Conservation (phyloP, 2,888 invertebrate species). For the Lottia scabra region DNA sequence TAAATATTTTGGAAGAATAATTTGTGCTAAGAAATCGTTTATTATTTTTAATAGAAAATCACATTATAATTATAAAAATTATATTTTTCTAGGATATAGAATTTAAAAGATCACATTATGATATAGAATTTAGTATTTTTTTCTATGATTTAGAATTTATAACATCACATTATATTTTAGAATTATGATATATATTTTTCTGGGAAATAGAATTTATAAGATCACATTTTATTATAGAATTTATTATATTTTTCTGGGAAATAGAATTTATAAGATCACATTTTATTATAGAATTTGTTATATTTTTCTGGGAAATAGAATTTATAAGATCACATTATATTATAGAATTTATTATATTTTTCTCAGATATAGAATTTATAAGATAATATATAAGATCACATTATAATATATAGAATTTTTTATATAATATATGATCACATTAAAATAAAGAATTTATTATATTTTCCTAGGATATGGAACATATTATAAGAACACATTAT, state of each 20-base stretch:
- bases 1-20: not conserved
- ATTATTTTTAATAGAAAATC: too few relatives aligned
- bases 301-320: constrained; percentile 64
- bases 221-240: too few relatives aligned
- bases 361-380: constrained; percentile 67
- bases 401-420: constrained; percentile 70
- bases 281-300: not conserved
- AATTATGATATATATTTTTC: constrained; percentile 69
- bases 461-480: too few relatives aligned
- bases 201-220: too few relatives aligned
- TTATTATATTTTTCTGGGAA: constrained; percentile 35
- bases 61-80: constrained; percentile 44
- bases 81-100: constrained; percentile 56
- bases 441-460: too few relatives aligned
- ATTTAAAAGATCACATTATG: not conserved
- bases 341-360: constrained; percentile 69
- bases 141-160: constrained; percentile 69
- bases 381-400: constrained; percentile 67
- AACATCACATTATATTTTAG: constrained; percentile 69
- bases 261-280: constrained; percentile 31
- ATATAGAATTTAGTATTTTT: constrained; percentile 1
- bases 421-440: constrained; percentile 41
- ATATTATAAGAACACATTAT: not conserved
- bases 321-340: constrained; percentile 70
- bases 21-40: too few relatives aligned